Percentiles rank a stretch among this genome's conserved stretches.
Evolutionary conservation across 2,113 vertebrate genomes (phyloP).

Genomic region (Paratilapia polleni): DNA sequence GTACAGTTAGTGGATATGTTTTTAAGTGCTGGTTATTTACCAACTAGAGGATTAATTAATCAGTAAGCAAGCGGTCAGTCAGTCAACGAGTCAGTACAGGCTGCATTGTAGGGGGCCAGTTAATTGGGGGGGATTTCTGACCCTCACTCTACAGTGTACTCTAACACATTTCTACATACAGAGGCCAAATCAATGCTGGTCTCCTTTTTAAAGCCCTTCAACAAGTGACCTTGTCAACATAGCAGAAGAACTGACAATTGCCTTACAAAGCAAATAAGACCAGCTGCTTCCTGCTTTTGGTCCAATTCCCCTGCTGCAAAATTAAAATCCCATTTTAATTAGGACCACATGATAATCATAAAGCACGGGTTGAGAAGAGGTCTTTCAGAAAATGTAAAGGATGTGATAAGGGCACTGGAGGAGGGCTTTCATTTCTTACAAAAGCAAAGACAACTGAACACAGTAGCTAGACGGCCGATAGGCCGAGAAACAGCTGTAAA

Average conservation of each 20-base stretch:
- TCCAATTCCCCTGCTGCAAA: slow-evolving; percentile 5
- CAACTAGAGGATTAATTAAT: slow-evolving; percentile 12
- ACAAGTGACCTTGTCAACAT: slow-evolving; percentile 19
- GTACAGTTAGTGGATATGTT: slow-evolving; percentile 4
- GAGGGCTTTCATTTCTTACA: slow-evolving; percentile 33
- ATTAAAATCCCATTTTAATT: slow-evolving; percentile 28
- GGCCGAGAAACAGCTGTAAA: background rate
- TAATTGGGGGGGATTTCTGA: background rate
- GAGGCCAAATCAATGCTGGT: background rate
- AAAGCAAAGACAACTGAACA: slow-evolving; percentile 17
- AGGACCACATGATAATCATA: background rate
- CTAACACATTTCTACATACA: background rate
- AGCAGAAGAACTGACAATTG: background rate
- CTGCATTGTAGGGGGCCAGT: slow-evolving; percentile 12
- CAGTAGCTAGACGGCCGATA: background rate
- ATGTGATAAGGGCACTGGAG: slow-evolving; percentile 38
- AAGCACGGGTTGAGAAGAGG: background rate
- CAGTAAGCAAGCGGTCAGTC: slow-evolving; percentile 11
- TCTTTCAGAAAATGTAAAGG: background rate
- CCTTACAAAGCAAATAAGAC: background rate
- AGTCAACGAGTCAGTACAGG: slow-evolving; percentile 21
- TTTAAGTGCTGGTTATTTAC: slow-evolving; percentile 32
- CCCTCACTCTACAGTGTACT: slow-evolving; percentile 22
- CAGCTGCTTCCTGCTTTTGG: slow-evolving; percentile 11
- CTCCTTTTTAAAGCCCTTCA: slow-evolving; percentile 23